Percentiles rank a stretch among this genome's conserved stretches.
Conservation (phyloP, 2,113 vertebrate species). For the Phalacrocorax brasilianus region DNA sequence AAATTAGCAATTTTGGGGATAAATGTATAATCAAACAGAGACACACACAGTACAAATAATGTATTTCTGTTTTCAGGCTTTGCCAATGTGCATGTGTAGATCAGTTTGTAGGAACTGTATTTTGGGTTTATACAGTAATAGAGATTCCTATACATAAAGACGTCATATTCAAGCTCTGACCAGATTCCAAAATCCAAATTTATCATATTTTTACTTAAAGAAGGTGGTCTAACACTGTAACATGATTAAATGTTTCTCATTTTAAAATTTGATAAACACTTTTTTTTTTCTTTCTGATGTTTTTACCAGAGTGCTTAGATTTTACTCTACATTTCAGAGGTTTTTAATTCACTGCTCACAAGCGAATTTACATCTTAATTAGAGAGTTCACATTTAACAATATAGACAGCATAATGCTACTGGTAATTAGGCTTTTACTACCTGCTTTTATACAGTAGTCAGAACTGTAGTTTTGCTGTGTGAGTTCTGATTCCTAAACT, state of each 20-base stretch:
- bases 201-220: slow-evolving; percentile 40
- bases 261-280: slow-evolving; percentile 44
- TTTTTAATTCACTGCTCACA: slow-evolving; percentile 75
- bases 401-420: slow-evolving; percentile 77
- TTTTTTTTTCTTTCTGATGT: background rate
- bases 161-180: slow-evolving; percentile 12
- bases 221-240: slow-evolving; percentile 41
- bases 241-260: slow-evolving; percentile 41
- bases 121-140: slow-evolving; percentile 36
- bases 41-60: background rate
- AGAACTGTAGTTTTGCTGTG: slow-evolving; percentile 45
- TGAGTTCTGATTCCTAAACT: slow-evolving; percentile 48
- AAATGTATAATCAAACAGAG: background rate
- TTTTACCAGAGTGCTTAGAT: slow-evolving; percentile 56
- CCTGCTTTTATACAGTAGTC: slow-evolving; percentile 72
- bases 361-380: slow-evolving; percentile 83
- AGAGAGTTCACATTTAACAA: slow-evolving; percentile 80
- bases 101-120: background rate
- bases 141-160: background rate
- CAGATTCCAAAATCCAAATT: slow-evolving; percentile 24
- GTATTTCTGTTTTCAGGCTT: background rate
- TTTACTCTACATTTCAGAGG: slow-evolving; percentile 69
- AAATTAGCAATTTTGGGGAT: background rate
- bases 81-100: background rate
- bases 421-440: slow-evolving; percentile 79